Percentiles rank a stretch among this genome's conserved stretches.
Conservation (phyloP, 2,888 invertebrate genomes). For the Diachrysia chrysitis region DNA sequence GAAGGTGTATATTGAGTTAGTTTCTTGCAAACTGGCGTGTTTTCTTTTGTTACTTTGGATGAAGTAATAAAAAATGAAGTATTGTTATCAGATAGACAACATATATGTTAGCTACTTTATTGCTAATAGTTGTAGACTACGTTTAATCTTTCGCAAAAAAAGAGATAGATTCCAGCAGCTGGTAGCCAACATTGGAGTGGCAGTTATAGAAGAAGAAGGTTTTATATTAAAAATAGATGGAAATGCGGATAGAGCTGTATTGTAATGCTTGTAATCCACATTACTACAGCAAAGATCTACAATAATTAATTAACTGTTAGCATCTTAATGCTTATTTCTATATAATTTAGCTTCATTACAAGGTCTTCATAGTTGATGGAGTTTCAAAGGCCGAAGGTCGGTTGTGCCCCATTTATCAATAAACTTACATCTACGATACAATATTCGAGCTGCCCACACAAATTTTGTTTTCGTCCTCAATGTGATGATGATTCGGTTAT, state of each 20-base stretch:
- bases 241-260: neutral
- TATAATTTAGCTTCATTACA: slow-evolving; percentile 1
- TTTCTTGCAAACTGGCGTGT: no score
- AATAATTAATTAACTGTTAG: neutral
- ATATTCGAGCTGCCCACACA: neutral
- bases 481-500: neutral
- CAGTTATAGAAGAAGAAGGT: no score
- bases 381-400: slow-evolving; percentile 5
- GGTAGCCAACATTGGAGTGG: no score
- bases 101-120: no score
- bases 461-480: slow-evolving; percentile 2
- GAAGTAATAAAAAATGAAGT: no score
- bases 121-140: no score
- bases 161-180: no score
- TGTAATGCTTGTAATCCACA: neutral
- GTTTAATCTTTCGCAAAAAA: no score
- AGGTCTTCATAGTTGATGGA: slow-evolving; percentile 5
- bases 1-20: neutral
- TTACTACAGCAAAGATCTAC: neutral
- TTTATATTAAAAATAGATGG: no score
- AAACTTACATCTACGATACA: slow-evolving; percentile 6
- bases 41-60: no score
- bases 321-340: slow-evolving; percentile 2
- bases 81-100: no score
- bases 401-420: slow-evolving; percentile 2